Evolutionary conservation across 2,888 invertebrate genomes (phyloP), one percentile per base, ranked within the genome.

Genomic region (Epistrophe eligans): DNA sequence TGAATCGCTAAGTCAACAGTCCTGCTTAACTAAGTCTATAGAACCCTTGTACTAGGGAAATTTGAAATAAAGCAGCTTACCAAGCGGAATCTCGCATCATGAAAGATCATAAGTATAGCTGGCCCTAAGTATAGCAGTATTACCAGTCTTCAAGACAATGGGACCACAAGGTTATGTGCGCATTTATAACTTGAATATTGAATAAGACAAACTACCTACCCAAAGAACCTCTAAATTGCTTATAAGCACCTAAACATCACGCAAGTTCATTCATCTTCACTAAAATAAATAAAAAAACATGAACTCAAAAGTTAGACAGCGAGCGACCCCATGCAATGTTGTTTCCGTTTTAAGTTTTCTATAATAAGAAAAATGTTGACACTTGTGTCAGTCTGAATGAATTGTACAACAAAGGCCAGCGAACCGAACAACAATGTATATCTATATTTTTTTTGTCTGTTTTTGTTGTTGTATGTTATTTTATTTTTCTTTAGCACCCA

Each of bases 381-480:
- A 76, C 64, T 50, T 50, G 84, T 71, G 84, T 84, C 79, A 66
- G 48, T 45, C 38, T 9, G 66, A 84, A 84, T 76, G 84, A 84
- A 84, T 84, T 84, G 66, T 76, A 74, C 50, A 71, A 79, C 83
- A 83, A 79, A 74, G 43, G 74, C 50, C 40, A 83, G 67, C 67
- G 43, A 67, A 52, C 79, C 40, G 40, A 40, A 24, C 71, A 50
- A 73, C 11, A 62, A 62, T 24, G 24, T 67, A 66, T 32, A 52
- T 17, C 32, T 67, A n/a, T n/a, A n/a, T 79, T 66, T 72, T 58
- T 28, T 24, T 24, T 24, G 24, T 24, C n/a, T n/a, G n/a, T n/a
- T n/a, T n/a, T n/a, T 24, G 24, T 24, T 24, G 24, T 24, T 24
- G 24, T 50, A 11, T 70, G 15, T 43, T 5, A 45, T 64, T 45